Evolutionary conservation across 2,797 vertebrate genomes (phyloP).

Genomic region (Parauchenoglanis punctatus): DNA sequence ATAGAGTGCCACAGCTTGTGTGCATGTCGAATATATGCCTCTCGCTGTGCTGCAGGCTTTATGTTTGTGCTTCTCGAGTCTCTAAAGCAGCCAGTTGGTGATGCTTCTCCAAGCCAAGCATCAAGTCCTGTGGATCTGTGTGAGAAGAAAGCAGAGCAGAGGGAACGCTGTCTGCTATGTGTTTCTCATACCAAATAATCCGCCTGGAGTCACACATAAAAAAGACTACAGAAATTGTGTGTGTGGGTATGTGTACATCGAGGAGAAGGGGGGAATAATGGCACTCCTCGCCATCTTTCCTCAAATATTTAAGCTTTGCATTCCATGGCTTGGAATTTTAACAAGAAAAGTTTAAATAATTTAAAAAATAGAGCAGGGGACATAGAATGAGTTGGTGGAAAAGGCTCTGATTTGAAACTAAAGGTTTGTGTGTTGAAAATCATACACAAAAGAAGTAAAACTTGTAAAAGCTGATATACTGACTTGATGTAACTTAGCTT

Average conservation of each 20-base stretch:
- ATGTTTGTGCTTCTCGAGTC: constrained; percentile 31
- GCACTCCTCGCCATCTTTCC: background rate
- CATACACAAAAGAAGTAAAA: background rate
- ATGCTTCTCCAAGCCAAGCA: constrained; percentile 40
- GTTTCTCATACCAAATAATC: constrained; percentile 62
- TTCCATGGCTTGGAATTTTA: constrained; percentile 13
- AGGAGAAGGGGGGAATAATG: background rate
- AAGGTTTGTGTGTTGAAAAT: background rate
- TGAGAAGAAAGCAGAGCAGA: constrained; percentile 60
- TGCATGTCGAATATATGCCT: constrained; percentile 6
- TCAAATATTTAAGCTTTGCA: constrained; percentile 30
- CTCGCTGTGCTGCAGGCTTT: constrained; percentile 32
- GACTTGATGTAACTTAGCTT: background rate
- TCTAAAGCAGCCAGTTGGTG: constrained; percentile 40
- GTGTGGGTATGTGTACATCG: constrained; percentile 18
- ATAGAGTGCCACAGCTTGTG: background rate
- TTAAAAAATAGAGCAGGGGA: background rate
- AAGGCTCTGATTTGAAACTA: background rate
- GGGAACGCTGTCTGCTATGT: constrained; percentile 53
- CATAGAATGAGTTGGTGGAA: background rate
- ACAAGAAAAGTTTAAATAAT: constrained; percentile 29
- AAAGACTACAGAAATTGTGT: constrained; percentile 44
- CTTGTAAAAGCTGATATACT: background rate
- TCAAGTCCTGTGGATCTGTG: constrained; percentile 54
- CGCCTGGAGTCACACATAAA: constrained; percentile 57